A percentile compares a stretch with the other conserved stretches of the same genome.
Evolutionary conservation across 2,888 invertebrate species (phyloP).

Genomic region (Girardia tigrina): DNA sequence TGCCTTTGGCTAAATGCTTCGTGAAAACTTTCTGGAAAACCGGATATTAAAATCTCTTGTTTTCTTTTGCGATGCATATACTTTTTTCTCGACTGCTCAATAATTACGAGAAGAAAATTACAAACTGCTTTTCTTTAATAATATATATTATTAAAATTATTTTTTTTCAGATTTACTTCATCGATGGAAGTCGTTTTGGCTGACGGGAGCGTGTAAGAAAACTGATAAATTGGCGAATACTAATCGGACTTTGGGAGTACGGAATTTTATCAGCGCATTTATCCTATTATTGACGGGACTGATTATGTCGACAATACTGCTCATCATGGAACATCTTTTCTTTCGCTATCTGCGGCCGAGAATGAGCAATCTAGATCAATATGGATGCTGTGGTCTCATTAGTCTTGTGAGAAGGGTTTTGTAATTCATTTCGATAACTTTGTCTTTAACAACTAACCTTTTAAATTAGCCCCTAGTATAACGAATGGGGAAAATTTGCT

Average conservation of each 20-base stretch:
- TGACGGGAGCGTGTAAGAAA: conserved; percentile 29
- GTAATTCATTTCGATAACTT: too few species aligned
- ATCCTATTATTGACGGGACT: conserved; percentile 7
- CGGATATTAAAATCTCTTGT: conserved; percentile 11
- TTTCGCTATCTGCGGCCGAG: conserved; percentile 24
- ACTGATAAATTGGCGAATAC: conserved; percentile 9
- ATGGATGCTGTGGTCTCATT: conserved; percentile 30
- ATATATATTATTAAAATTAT: too few species aligned
- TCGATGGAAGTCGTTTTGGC: conserved; percentile 29
- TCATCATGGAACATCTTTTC: conserved; percentile 26
- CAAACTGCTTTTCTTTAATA: too few species aligned
- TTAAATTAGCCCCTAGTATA: too few species aligned
- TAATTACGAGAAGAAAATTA: too few species aligned
- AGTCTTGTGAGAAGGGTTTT: conserved; percentile 29
- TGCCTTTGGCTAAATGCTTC: not conserved
- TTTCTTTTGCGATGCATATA: too few species aligned
- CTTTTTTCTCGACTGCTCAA: too few species aligned
- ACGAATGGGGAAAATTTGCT: too few species aligned
- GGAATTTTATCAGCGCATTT: conserved; percentile 29
- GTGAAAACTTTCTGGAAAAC: too few species aligned
- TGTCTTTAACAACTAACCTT: too few species aligned
- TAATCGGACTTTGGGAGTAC: conserved; percentile 21
- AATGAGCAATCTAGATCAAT: conserved; percentile 3
- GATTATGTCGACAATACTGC: not conserved
- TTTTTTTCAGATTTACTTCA: conserved; percentile 26